Conservation (phyloP, 2,797 vertebrate genomes). For the Dromococcyx pavoninus region DNA sequence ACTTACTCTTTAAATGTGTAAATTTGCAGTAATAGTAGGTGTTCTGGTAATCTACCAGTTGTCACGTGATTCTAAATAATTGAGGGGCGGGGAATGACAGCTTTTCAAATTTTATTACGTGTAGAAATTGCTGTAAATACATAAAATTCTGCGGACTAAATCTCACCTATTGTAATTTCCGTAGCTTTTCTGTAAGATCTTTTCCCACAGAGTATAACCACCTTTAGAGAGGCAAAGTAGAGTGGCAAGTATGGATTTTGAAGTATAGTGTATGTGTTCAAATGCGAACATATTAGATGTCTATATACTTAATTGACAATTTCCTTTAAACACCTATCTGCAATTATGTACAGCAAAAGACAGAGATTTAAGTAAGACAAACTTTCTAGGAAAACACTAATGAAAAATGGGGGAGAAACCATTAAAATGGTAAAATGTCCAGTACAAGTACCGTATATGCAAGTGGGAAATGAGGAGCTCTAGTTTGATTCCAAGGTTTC, state of each 20-base stretch:
- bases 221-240: not conserved
- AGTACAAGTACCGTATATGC: not conserved
- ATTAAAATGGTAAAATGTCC: not conserved
- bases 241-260: not conserved
- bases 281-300: not conserved
- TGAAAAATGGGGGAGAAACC: rapidly evolving
- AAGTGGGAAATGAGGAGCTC: not conserved
- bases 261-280: not conserved
- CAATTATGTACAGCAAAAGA: not conserved
- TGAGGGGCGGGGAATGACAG: not conserved
- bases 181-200: not conserved
- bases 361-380: not conserved
- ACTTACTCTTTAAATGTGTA: not conserved
- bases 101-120: not conserved
- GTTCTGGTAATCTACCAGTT: not conserved
- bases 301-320: not conserved
- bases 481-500: not conserved
- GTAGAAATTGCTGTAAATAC: not conserved
- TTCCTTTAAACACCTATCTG: not conserved
- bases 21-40: not conserved
- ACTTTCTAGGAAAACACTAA: not conserved
- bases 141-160: not conserved
- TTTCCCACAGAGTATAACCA: not conserved
- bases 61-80: not conserved
- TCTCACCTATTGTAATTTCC: not conserved